Percentiles rank a stretch among this genome's conserved stretches.
phyloP scores from a whole-genome alignment of 2,888 invertebrate species.

The Sinotaia quadrata region DNA sequence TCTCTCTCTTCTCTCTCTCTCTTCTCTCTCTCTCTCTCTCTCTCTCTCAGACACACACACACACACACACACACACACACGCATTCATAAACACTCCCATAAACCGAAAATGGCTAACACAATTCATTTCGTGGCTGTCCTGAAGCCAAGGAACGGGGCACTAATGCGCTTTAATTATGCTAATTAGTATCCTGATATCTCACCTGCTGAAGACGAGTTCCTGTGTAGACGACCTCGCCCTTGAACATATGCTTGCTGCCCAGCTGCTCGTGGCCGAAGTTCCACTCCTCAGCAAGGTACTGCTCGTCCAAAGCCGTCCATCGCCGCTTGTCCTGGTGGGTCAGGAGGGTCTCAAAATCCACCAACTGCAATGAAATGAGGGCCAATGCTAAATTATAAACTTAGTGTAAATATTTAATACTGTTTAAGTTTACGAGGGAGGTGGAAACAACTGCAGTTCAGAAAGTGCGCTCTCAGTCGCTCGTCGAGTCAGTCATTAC shows the following conservation, averaged over 20 bases:
- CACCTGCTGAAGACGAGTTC: constrained; percentile 56
- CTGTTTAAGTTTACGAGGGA: too few species aligned
- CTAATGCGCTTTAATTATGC: too few species aligned
- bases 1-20: not conserved
- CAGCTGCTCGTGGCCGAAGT: constrained; percentile 57
- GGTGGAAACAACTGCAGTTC: too few species aligned
- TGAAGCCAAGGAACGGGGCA: too few species aligned
- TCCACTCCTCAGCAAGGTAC: constrained; percentile 66
- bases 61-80: constrained; percentile 20
- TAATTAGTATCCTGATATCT: not conserved
- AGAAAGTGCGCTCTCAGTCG: too few species aligned
- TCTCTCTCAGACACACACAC: not conserved
- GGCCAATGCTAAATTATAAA: too few species aligned
- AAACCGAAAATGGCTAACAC: too few species aligned
- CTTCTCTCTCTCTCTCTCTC: too few species aligned
- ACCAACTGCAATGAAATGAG: constrained; percentile 51
- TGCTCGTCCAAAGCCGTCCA: constrained; percentile 53
- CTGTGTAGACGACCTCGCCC: constrained; percentile 55
- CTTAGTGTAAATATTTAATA: too few species aligned
- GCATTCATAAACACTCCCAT: constrained; percentile 2
- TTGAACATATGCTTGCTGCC: constrained; percentile 51
- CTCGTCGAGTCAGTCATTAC: too few species aligned
- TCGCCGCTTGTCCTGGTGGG: constrained; percentile 64
- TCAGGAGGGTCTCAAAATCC: constrained; percentile 60
- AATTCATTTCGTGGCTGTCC: too few species aligned